Base-by-base conservation (phyloP, 1,140 invertebrate genomes). In the Drosophila sp. region DNA sequence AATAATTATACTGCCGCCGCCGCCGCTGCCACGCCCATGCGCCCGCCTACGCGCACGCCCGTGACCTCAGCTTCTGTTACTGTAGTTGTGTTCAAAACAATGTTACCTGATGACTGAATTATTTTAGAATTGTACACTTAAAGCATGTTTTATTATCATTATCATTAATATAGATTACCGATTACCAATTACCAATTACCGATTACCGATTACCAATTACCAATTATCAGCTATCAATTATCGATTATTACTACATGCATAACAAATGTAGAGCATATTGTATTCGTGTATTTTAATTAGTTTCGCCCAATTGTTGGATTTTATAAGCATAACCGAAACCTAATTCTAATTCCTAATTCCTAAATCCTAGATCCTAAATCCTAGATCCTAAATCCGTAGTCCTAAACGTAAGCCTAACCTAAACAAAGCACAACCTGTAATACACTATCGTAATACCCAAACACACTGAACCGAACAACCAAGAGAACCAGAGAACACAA, bases 91-190 rank as follows among this genome's bases (percentile, higher is more conserved):
- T 92, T 92, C 83, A 91, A 92, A 92, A 92, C 91, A 92, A 90
- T 92, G 91, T 92, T 92, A 92, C 91, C 91, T 92, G 91, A 92
- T 87, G 91, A 92, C 90, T 92, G 91, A 92, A 91, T 91, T 91
- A 91, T 80, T 90, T 90, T 90, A 90, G 80, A 89, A 80, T 83
- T 56, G 71, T 80, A 89, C 70, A 87, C 81, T 65, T 89, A 87
- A 80, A 71, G 76, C 80, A 83, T 87, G 83, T 84, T 84, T 74
- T 71, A 84, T 73, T 65, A 76, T 83, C 62, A 75, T 72, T 61
- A 75, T 61, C 62, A 75, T 72, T 61, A 75, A 56, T 64, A 71
- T 48, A 21, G 43, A 69, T 73, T 54, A 62, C 13, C 34, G 14
- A 71, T 53, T 62, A 53, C 36, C 48, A 7, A 58, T 64, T 64